Evolutionary conservation across 2,888 invertebrate species (phyloP), one percentile per base, ranked within the genome.

Genomic region (Drosophila recens): DNA sequence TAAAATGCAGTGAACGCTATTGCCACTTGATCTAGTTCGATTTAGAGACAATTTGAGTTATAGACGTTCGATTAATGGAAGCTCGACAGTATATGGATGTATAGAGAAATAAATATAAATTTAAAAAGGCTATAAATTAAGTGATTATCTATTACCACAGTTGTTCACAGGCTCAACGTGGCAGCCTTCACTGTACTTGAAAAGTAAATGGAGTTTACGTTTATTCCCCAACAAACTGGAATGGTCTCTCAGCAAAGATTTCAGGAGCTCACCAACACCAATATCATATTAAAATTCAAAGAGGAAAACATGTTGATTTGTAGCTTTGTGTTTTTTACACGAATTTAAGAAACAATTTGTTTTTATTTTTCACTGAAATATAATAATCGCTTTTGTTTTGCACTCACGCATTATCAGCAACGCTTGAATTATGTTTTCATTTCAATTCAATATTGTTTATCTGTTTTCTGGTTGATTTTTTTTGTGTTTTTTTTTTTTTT

Each of bases 271-370:
- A 33, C 13, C 27, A 59, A 43, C 10, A 27, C 34, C 33, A 33
- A 45, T 34, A 36, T 46, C 30, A 30, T 15, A 34, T 17, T 6
- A 27, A 6, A 4, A 20, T 51, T 13, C 11, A 15, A 34, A 17
- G 36, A 42, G 33, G 33, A 54, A 45, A 40, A 54, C 48, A 54
- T n/a, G 40, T 52, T 33, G 54, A 48, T 46, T 79, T 82, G 66
- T 79, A 73, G 75, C 70, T 87, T 87, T 89, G 89, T 85, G 88
- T 79, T 79, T 83, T 85, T 80, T 90, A 86, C 90, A 88, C 87
- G 90, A 90, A 80, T 84, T 90, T 90, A 80, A 88, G 89, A 89
- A 89, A 89, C 87, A 90, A 84, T 90, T 90, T 80, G 72, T 85
- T 68, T 81, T 87, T 89, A 82, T 89, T 89, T 81, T 88, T 84